Percentiles rank a stretch among this genome's conserved stretches.
phyloP scores from a whole-genome alignment of 2,113 vertebrate genomes.

The Tragelaphus strepsiceros region DNA sequence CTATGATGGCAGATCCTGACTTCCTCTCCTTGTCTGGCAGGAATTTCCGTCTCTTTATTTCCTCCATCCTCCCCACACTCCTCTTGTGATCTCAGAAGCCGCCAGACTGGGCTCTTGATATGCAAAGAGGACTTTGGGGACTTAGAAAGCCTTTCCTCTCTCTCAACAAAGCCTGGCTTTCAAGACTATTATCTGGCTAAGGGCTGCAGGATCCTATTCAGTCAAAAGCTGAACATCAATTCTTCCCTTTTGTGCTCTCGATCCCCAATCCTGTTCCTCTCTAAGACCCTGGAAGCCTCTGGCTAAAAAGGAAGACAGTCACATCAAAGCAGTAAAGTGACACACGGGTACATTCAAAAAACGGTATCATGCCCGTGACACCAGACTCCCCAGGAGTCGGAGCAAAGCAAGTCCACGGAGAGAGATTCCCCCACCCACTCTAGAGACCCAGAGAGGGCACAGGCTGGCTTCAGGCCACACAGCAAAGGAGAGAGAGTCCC shows the following conservation, averaged over 20 bases:
- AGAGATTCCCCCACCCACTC: not conserved
- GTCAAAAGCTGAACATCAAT: constrained; percentile 56
- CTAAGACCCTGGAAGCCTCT: not conserved
- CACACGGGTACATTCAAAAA: not conserved
- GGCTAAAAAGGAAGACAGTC: constrained; percentile 29
- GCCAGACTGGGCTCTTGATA: constrained; percentile 50
- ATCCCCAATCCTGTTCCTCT: constrained; percentile 3
- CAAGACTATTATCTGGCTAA: constrained; percentile 52
- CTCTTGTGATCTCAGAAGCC: not conserved
- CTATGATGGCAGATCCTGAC: not conserved
- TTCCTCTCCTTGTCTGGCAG: not conserved
- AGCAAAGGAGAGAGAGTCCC: not conserved
- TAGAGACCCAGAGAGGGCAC: not conserved
- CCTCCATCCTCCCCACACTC: not conserved
- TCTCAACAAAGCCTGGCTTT: constrained; percentile 59
- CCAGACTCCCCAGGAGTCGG: not conserved
- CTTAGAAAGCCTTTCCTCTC: not conserved
- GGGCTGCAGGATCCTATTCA: constrained; percentile 22
- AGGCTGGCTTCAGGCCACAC: not conserved
- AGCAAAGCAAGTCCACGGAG: not conserved
- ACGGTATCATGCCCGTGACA: not conserved
- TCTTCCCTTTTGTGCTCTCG: constrained; percentile 25
- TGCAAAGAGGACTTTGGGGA: constrained; percentile 39
- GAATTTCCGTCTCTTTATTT: not conserved
- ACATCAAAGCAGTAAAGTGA: constrained; percentile 31